Evolutionary conservation across 2,797 vertebrate genomes (phyloP).

Genomic region (Ctenosaura bakeri): DNA sequence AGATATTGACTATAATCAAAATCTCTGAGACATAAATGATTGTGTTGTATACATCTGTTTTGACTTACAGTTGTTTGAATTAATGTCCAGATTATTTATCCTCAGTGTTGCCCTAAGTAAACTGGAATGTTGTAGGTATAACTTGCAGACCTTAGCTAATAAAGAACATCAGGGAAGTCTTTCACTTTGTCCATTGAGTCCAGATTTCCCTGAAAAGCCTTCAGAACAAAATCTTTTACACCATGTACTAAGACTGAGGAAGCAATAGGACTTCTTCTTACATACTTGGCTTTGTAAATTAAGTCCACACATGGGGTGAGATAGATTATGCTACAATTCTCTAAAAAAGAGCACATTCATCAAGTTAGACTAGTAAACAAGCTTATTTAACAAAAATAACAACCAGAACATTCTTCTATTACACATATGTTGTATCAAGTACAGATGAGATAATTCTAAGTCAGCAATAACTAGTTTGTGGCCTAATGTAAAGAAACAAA

Average conservation of each 20-base stretch:
- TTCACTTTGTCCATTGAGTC: background rate
- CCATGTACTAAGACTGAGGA: no score
- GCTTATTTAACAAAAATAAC: background rate
- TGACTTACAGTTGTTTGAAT: background rate
- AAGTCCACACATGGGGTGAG: background rate
- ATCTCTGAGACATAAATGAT: background rate
- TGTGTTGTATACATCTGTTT: background rate
- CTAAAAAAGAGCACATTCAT: background rate
- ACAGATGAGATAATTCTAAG: background rate
- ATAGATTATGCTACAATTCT: background rate
- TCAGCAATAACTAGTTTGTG: background rate
- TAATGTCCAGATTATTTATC: background rate
- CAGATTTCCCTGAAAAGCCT: background rate
- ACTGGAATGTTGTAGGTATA: background rate
- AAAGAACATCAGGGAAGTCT: background rate
- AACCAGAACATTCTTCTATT: background rate
- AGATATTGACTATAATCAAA: background rate
- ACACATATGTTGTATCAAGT: background rate
- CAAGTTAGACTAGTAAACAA: background rate
- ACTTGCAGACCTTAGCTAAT: background rate
- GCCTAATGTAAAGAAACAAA: background rate
- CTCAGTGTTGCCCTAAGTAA: background rate
- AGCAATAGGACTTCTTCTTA: background rate
- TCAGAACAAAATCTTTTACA: background rate
- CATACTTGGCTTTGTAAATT: background rate